A percentile compares a stretch with the other conserved stretches of the same genome.
Conservation (phyloP, 2,888 invertebrate species). For the Drosophila emarginata region DNA sequence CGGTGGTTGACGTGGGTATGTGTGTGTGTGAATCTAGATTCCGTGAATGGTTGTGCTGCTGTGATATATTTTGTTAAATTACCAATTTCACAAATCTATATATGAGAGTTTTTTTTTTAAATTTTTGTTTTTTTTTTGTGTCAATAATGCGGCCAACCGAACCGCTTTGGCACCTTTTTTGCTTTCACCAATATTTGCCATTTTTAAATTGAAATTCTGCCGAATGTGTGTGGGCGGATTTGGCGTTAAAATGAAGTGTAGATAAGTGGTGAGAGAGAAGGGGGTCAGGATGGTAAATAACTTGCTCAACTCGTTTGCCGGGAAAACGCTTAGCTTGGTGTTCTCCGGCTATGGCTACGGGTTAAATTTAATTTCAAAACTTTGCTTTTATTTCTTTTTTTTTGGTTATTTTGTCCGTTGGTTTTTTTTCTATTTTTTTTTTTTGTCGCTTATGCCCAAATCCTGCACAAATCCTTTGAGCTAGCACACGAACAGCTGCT, state of each 20-base stretch:
- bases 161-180: slow-evolving; percentile 8
- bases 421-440: slow-evolving; percentile 49
- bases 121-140: not conserved
- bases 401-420: slow-evolving; percentile 19
- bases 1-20: not conserved
- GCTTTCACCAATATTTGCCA: slow-evolving; percentile 28
- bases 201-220: slow-evolving; percentile 67
- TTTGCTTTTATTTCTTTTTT: slow-evolving; percentile 57
- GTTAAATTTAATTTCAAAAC: slow-evolving; percentile 74
- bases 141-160: slow-evolving; percentile 38
- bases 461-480: slow-evolving; percentile 78
- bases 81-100: slow-evolving; percentile 65
- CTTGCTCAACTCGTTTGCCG: slow-evolving; percentile 34
- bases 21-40: slow-evolving; percentile 4
- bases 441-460: slow-evolving; percentile 75
- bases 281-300: slow-evolving; percentile 25
- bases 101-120: slow-evolving; percentile 33
- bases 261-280: not conserved
- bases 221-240: slow-evolving; percentile 16
- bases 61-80: slow-evolving; percentile 55
- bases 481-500: slow-evolving; percentile 76
- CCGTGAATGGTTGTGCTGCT: slow-evolving; percentile 7
- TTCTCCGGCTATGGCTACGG: slow-evolving; percentile 47
- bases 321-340: slow-evolving; percentile 49
- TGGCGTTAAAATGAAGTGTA: not conserved